These are phyloP conservation scores for Papilio dardanus DNA, from an alignment of 1,140 invertebrate genomes.

Conservation along the genomic window DNA sequence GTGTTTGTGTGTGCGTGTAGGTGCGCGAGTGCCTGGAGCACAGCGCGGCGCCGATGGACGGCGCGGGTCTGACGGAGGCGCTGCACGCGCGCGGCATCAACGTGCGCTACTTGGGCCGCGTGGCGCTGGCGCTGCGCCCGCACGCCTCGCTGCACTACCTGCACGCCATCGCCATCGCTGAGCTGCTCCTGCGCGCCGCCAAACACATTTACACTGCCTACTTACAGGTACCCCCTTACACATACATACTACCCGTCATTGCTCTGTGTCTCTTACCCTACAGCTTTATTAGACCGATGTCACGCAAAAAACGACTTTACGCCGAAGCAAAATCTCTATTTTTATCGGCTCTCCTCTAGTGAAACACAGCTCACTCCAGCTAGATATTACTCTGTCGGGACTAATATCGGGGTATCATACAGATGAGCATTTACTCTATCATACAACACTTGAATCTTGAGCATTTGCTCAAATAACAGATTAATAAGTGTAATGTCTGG, in stretches of 20 bases:
- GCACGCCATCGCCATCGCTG: conserved; percentile 92
- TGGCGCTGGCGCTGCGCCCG: conserved; percentile 90
- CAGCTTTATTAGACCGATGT: too few species aligned
- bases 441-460: too few species aligned
- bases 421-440: too few species aligned
- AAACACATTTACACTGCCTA: conserved; percentile 97
- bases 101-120: conserved; percentile 96
- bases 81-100: conserved; percentile 98
- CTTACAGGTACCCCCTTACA: conserved; percentile 86
- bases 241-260: not conserved
- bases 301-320: too few species aligned
- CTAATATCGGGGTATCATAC: too few species aligned
- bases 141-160: conserved; percentile 93
- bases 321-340: too few species aligned
- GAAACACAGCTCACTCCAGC: too few species aligned
- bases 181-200: conserved; percentile 92
- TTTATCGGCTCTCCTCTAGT: too few species aligned
- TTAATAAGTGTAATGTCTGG: too few species aligned
- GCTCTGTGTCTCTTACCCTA: not conserved
- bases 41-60: conserved; percentile 96
- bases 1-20: conserved; percentile 75
- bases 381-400: too few species aligned
- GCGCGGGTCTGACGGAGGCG: conserved; percentile 95
- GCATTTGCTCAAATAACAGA: too few species aligned
- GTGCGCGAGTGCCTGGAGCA: conserved; percentile 96